These are phyloP conservation scores for Fistularia commersonii DNA, from an alignment of 2,797 vertebrate genomes.

Conservation along the genomic window DNA sequence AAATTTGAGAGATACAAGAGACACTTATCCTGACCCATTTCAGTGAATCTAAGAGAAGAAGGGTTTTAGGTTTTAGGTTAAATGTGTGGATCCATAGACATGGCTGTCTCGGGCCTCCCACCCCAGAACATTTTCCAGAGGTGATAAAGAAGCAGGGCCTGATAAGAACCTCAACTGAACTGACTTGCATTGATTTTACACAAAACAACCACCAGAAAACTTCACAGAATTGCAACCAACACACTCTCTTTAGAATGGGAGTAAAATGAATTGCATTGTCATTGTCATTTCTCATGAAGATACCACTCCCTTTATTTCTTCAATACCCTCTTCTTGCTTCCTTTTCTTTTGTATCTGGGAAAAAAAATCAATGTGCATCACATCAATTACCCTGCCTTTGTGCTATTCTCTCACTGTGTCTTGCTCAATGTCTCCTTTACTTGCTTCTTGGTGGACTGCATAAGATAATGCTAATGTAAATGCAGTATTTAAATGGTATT, in stretches of 20 bases:
- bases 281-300: slow-evolving; percentile 52
- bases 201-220: slow-evolving; percentile 31
- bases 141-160: slow-evolving; percentile 19
- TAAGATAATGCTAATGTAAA: no score
- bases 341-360: slow-evolving; percentile 25
- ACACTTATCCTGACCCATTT: no score
- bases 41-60: no score
- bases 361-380: slow-evolving; percentile 64
- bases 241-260: slow-evolving; percentile 20
- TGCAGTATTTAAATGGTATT: no score
- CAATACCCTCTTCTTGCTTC: slow-evolving; percentile 26
- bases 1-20: no score
- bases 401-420: slow-evolving; percentile 5
- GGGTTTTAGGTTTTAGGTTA: slow-evolving; percentile 4
- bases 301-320: slow-evolving; percentile 25
- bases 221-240: slow-evolving; percentile 34
- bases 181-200: slow-evolving; percentile 27
- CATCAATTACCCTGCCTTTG: slow-evolving; percentile 50
- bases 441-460: neutral
- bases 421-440: slow-evolving; percentile 13
- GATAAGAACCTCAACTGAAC: slow-evolving; percentile 34
- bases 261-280: slow-evolving; percentile 40
- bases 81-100: slow-evolving; percentile 11
- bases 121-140: slow-evolving; percentile 30
- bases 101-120: slow-evolving; percentile 5